Base-by-base conservation (phyloP, 2,113 vertebrate species). In the Gallinago paraguaiae region DNA sequence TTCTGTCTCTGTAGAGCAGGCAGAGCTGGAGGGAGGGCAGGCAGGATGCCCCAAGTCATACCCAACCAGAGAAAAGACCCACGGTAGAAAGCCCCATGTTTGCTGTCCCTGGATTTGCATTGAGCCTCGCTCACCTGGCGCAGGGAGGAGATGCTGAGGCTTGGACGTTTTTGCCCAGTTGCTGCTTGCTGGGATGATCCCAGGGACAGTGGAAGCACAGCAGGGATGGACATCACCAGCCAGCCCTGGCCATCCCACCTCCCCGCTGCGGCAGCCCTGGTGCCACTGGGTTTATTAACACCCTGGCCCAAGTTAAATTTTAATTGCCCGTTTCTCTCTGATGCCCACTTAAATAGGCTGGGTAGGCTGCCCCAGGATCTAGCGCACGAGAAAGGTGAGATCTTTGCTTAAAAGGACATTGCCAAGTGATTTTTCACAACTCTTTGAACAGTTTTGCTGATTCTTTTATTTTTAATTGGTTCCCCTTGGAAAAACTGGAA, bases 391-490 rank as follows among this genome's bases (percentile, higher is more conserved):
- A 87, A 91, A 95, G 96, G 92, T 94, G 89, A 96, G 91, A 76
- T 93, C 76, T 76, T 91, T 80, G 67, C 93, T 95, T 59, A 57
- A 95, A 95, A 96, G 84, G 84, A 91, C 50, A 5, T 78, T 90
- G 90, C 95, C 90, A 71, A 6, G 93, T 90, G 90, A 95, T 95
- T 96, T 96, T 96, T 95, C 86, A 95, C 81, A 80, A 48, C 51
- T 79, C 92, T 95, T 95, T 87, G 96, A 96, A 91, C 54, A 37
- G 59, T 92, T 97, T 88, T 92, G 95, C 94, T 67, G 93, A 93
- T 90, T 88, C 88, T 97, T 95, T 90, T 93, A 33, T 96, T 96
- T 96, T 96, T 97, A 97, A 97, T 97, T 97, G 97, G 90, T 93
- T 97, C 95, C 96, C 95, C 76, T 97, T 81, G 95, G 95, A 97